Evolutionary conservation across 2,797 vertebrate genomes (phyloP).

Genomic region (Sebastes aleutianus): DNA sequence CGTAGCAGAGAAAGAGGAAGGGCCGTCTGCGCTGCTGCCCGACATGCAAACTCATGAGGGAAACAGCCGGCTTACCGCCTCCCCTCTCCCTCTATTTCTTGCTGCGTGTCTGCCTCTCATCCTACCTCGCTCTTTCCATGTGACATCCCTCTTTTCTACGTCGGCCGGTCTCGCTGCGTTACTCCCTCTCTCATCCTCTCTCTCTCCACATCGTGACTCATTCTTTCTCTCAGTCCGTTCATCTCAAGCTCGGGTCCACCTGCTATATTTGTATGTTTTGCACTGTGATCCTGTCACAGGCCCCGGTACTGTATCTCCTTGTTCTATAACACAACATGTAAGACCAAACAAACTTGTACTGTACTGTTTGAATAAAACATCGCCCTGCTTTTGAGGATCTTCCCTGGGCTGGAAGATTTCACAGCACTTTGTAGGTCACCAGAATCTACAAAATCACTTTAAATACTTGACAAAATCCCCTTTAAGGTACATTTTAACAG

Average conservation of each 20-base stretch:
- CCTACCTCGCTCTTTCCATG: slow-evolving; percentile 40
- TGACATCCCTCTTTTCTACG: slow-evolving; percentile 35
- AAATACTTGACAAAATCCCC: no score
- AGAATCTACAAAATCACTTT: not conserved
- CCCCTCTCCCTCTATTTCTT: slow-evolving; percentile 34
- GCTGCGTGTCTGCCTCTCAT: slow-evolving; percentile 45
- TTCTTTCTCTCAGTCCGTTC: slow-evolving; percentile 25
- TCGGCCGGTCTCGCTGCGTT: slow-evolving; percentile 7
- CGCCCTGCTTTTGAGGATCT: not conserved
- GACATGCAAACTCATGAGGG: slow-evolving; percentile 56
- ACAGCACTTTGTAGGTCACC: not conserved
- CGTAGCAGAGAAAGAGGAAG: slow-evolving; percentile 65
- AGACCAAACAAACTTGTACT: slow-evolving; percentile 47
- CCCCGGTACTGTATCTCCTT: not conserved
- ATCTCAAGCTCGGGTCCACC: slow-evolving; percentile 15
- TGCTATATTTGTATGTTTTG: slow-evolving; percentile 7
- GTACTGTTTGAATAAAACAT: not conserved
- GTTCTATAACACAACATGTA: not conserved
- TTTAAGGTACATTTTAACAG: no score
- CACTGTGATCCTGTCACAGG: not conserved
- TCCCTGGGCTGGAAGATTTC: not conserved
- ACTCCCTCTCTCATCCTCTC: slow-evolving; percentile 12
- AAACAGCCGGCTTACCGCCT: slow-evolving; percentile 49
- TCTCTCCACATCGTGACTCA: slow-evolving; percentile 50
- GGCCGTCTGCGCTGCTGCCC: slow-evolving; percentile 49